Conservation (phyloP, 2,113 vertebrate species). For the Antigone vipio region DNA sequence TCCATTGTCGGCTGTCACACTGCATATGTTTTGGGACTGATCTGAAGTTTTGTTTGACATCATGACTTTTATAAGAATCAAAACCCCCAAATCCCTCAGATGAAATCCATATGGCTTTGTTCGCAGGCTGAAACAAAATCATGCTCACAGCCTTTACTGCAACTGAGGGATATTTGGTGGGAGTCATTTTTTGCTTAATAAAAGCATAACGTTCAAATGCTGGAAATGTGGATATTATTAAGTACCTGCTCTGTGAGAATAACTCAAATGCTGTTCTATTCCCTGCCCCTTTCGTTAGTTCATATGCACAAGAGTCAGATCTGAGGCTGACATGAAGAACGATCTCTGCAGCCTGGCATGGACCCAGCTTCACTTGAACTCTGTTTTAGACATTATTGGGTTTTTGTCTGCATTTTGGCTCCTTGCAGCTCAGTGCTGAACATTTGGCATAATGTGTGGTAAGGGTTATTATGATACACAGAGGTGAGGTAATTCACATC, state of each 20-base stretch:
- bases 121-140: conserved; percentile 64
- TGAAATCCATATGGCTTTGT: conserved; percentile 71
- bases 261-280: conserved; percentile 53
- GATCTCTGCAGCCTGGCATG: conserved; percentile 43
- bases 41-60: conserved; percentile 68
- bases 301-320: conserved; percentile 43
- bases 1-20: conserved; percentile 58
- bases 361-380: conserved; percentile 46
- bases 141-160: conserved; percentile 61
- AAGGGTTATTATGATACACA: conserved; percentile 64
- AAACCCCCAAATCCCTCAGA: conserved; percentile 59
- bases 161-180: conserved; percentile 65
- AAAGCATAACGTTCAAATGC: conserved; percentile 36
- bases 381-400: conserved; percentile 68
- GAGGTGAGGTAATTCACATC: conserved; percentile 73
- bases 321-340: conserved; percentile 56
- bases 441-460: conserved; percentile 68
- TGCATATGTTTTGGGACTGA: conserved; percentile 54
- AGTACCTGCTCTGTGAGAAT: conserved; percentile 64
- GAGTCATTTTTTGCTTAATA: conserved; percentile 55
- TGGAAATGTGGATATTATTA: conserved; percentile 67
- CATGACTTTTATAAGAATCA: conserved; percentile 64
- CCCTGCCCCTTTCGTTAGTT: conserved; percentile 40
- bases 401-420: conserved; percentile 45
- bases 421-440: conserved; percentile 33